These are phyloP conservation scores for Prenolepis imparis DNA, from an alignment of 2,888 invertebrate species.

Conservation along the genomic window DNA sequence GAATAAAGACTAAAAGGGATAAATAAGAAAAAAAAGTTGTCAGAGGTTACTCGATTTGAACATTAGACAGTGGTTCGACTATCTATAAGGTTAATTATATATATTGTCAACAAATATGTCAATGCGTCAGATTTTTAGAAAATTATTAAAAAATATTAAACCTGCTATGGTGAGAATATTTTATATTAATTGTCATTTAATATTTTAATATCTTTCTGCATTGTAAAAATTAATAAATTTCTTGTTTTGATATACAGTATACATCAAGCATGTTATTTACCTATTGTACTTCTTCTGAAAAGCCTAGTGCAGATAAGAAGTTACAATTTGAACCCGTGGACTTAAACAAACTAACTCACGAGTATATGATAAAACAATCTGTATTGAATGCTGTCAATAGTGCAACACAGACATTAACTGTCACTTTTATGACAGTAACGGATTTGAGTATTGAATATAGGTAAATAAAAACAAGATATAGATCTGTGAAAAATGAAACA, in stretches of 20 bases:
- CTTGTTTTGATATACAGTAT: conserved; percentile 69
- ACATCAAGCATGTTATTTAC: conserved; percentile 72
- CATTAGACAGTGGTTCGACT: background rate
- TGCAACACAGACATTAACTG: conserved; percentile 81
- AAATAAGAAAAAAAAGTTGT: background rate
- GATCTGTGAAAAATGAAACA: background rate
- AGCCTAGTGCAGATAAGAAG: conserved; percentile 71
- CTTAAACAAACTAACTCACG: conserved; percentile 77
- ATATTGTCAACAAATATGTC: conserved; percentile 52
- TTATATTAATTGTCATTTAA: background rate
- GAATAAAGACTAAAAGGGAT: background rate
- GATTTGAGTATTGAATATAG: conserved; percentile 81
- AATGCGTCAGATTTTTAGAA: conserved; percentile 45
- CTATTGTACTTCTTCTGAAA: conserved; percentile 70
- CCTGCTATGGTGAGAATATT: conserved; percentile 70
- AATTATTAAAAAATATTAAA: conserved; percentile 63
- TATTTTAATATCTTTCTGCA: background rate
- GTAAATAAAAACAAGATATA: conserved; percentile 67
- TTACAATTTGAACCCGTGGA: conserved; percentile 77
- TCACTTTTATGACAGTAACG: conserved; percentile 81
- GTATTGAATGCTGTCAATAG: conserved; percentile 81
- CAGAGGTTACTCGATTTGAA: background rate
- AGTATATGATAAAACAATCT: conserved; percentile 83
- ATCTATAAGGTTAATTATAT: background rate
- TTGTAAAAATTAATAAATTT: conserved; percentile 1